Conservation (phyloP, 92 coral and sea anemone genomes). For the Palythoa grandiflora region DNA sequence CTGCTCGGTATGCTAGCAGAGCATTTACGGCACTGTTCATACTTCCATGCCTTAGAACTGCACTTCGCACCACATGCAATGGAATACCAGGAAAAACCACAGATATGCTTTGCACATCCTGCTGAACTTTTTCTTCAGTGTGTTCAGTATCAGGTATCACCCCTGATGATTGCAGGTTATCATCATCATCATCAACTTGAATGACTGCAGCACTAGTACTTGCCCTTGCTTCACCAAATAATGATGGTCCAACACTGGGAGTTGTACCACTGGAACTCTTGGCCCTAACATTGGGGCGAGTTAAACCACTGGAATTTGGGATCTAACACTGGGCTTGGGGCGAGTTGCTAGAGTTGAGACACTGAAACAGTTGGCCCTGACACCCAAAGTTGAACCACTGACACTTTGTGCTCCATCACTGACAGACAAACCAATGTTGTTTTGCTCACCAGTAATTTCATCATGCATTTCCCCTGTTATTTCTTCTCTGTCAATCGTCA, state of each 20-base stretch:
- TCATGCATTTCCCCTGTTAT: constrained; percentile 23
- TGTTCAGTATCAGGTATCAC: constrained; percentile 25
- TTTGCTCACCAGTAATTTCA: constrained; percentile 18
- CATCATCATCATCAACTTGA: constrained; percentile 25
- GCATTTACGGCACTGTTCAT: constrained; percentile 16
- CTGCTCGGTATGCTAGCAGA: constrained; percentile 18
- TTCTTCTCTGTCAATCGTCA: constrained; percentile 26
- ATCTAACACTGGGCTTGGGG: constrained; percentile 27
- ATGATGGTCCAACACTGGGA: constrained; percentile 4
- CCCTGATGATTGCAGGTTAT: constrained; percentile 26
- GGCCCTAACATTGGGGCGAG: constrained; percentile 20
- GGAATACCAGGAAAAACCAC: constrained; percentile 26
- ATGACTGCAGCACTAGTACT: constrained; percentile 25
- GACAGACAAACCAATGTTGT: constrained; percentile 24
- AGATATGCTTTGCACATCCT: constrained; percentile 20
- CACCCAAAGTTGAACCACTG: constrained; percentile 33
- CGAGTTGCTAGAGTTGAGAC: constrained; percentile 19
- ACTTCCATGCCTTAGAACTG: constrained; percentile 6
- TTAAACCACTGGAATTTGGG: constrained; percentile 23
- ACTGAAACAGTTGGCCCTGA: constrained; percentile 33
- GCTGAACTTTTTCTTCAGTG: constrained; percentile 15
- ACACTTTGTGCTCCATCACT: constrained; percentile 31
- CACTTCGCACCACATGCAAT: constrained; percentile 12
- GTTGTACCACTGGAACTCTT: constrained; percentile 14
- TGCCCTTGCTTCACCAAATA: constrained; percentile 22